Conservation (phyloP, 2,113 vertebrate genomes). For the Lepus americanus region DNA sequence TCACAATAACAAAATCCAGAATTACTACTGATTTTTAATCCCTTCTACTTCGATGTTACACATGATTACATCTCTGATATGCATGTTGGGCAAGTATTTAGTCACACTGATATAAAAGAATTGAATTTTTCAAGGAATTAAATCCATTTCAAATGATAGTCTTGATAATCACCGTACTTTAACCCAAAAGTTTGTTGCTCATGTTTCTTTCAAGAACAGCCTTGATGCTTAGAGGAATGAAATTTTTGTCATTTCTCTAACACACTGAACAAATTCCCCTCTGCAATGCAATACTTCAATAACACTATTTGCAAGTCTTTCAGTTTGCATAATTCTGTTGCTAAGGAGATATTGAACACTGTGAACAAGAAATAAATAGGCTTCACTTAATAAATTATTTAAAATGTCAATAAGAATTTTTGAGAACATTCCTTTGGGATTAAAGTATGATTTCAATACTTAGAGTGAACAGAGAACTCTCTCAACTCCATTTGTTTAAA, state of each 20-base stretch:
- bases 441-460: constrained; percentile 11
- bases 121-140: neutral
- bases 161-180: neutral
- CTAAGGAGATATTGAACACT: constrained; percentile 17
- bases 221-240: neutral
- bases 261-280: neutral
- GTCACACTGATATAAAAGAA: neutral
- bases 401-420: constrained; percentile 37
- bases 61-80: neutral
- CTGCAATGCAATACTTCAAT: neutral
- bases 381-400: constrained; percentile 46
- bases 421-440: constrained; percentile 43
- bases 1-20: neutral
- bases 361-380: constrained; percentile 36
- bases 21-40: neutral
- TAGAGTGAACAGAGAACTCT: constrained; percentile 14
- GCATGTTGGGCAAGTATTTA: neutral
- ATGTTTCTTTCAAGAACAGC: neutral
- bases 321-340: constrained; percentile 50
- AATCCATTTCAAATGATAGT: neutral
- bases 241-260: neutral
- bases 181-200: neutral
- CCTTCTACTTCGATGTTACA: neutral
- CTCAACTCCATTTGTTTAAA: neutral
- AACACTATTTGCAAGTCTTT: constrained; percentile 1